A percentile compares a stretch with the other conserved stretches of the same genome.
These are phyloP conservation scores for Vultur gryphus DNA, from an alignment of 2,797 vertebrate genomes.

Conservation along the genomic window DNA sequence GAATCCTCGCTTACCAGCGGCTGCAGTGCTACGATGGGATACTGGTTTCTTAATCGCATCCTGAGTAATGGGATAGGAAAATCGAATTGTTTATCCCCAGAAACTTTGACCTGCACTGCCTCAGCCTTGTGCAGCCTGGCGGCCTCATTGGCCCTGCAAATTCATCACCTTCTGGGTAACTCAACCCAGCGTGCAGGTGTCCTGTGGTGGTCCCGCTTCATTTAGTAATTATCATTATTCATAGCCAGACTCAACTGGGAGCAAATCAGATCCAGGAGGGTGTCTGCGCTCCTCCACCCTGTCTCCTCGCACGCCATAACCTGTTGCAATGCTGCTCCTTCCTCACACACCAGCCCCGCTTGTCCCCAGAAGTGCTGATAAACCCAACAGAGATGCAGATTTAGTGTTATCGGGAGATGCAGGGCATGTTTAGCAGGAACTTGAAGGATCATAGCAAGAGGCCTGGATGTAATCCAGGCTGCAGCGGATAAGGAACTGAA, in stretches of 20 bases:
- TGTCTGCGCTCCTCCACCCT: not conserved
- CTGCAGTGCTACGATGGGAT: not conserved
- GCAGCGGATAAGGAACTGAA: slow-evolving; percentile 43
- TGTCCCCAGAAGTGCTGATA: not conserved
- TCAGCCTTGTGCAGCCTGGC: not conserved
- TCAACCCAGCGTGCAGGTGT: fast-evolving
- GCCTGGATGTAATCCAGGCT: slow-evolving; percentile 52
- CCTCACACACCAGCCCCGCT: not conserved
- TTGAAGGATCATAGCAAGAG: slow-evolving; percentile 44
- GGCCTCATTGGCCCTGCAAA: not conserved
- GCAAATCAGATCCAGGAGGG: not conserved
- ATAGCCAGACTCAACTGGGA: not conserved
- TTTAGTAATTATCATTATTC: not conserved
- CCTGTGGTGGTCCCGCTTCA: not conserved
- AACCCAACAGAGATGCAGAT: slow-evolving; percentile 33
- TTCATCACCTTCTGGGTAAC: not conserved
- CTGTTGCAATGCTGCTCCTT: not conserved
- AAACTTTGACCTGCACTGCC: not conserved
- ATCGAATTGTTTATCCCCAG: slow-evolving; percentile 32
- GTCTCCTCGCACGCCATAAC: not conserved
- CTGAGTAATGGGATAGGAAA: slow-evolving; percentile 32
- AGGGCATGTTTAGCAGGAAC: slow-evolving; percentile 40
- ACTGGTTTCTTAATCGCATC: slow-evolving; percentile 40
- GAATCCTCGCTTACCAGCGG: not conserved
- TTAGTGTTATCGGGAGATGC: slow-evolving; percentile 35